Conservation (phyloP, 2,888 invertebrate genomes). For the Leptinotarsa tumamoca region DNA sequence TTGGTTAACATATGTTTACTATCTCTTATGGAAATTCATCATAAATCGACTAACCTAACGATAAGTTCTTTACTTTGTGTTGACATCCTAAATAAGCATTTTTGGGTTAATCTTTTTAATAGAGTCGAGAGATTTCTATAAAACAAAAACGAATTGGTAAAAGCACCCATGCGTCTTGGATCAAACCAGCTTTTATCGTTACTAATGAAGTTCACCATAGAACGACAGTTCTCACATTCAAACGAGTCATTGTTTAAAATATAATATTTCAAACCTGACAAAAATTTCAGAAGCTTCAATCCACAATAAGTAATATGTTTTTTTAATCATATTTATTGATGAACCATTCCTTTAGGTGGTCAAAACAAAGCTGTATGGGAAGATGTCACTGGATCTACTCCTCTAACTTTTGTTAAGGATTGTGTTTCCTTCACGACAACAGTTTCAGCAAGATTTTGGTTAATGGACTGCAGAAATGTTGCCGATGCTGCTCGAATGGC, state of each 20-base stretch:
- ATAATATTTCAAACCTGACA: background rate
- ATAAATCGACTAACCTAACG: too few relatives aligned
- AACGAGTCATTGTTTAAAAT: background rate
- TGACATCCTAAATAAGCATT: too few relatives aligned
- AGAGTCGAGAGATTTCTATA: too few relatives aligned
- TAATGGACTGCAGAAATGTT: constrained; percentile 97
- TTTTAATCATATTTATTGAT: background rate
- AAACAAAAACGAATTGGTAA: too few relatives aligned
- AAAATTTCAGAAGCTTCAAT: background rate
- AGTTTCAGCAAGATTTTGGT: constrained; percentile 98
- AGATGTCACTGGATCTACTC: constrained; percentile 98
- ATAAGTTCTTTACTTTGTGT: too few relatives aligned
- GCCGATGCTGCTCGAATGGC: constrained; percentile 96
- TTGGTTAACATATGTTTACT: too few relatives aligned
- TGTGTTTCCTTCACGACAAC: constrained; percentile 99
- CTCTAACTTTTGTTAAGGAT: constrained; percentile 94
- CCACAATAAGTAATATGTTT: background rate
- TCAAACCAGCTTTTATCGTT: too few relatives aligned
- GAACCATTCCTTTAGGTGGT: constrained; percentile 73
- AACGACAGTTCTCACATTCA: too few relatives aligned
- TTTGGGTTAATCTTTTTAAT: too few relatives aligned
- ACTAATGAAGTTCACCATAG: too few relatives aligned
- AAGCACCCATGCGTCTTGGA: too few relatives aligned
- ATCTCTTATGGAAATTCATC: too few relatives aligned
- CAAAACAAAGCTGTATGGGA: constrained; percentile 98